phyloP scores from a whole-genome alignment of 2,888 invertebrate species.

The Parnassius orleans region DNA sequence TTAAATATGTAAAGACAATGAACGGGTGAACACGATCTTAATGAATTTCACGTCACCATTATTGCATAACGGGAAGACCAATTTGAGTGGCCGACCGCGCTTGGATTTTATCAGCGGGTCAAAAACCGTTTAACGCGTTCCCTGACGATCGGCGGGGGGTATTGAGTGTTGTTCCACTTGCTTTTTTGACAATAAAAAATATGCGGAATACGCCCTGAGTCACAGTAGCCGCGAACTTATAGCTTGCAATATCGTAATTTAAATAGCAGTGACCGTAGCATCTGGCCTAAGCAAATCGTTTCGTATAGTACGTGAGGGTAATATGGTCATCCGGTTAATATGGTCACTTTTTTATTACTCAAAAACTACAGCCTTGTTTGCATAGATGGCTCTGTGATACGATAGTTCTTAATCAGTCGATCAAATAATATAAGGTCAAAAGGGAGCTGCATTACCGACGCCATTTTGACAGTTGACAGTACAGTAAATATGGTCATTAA shows the following conservation, averaged over 20 bases:
- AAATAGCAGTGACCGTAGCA: background rate
- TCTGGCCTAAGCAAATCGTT: background rate
- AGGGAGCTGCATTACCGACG: too few relatives aligned
- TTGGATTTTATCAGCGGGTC: conserved; percentile 42
- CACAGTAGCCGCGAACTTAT: conserved; percentile 13
- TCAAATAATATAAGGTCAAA: too few relatives aligned
- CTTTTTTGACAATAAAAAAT: conserved; percentile 36
- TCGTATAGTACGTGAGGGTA: too few relatives aligned
- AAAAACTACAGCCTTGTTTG: too few relatives aligned
- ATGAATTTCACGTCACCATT: conserved; percentile 52
- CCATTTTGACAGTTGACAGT: too few relatives aligned
- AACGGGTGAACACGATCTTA: conserved; percentile 32
- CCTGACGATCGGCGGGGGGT: conserved; percentile 37
- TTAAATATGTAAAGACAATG: conserved; percentile 1
- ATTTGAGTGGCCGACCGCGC: conserved; percentile 31
- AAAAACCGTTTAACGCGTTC: conserved; percentile 40
- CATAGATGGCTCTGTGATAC: too few relatives aligned
- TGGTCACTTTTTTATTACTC: too few relatives aligned
- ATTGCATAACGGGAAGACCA: conserved; percentile 54
- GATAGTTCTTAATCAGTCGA: too few relatives aligned
- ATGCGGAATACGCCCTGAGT: conserved; percentile 25
- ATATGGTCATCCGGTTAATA: too few relatives aligned
- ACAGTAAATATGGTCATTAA: too few relatives aligned
- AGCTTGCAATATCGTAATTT: conserved; percentile 8
- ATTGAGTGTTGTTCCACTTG: conserved; percentile 36